Percentiles rank a stretch among this genome's conserved stretches.
Conservation (phyloP, 2,113 vertebrate genomes). For the Xyliphius kryptos region DNA sequence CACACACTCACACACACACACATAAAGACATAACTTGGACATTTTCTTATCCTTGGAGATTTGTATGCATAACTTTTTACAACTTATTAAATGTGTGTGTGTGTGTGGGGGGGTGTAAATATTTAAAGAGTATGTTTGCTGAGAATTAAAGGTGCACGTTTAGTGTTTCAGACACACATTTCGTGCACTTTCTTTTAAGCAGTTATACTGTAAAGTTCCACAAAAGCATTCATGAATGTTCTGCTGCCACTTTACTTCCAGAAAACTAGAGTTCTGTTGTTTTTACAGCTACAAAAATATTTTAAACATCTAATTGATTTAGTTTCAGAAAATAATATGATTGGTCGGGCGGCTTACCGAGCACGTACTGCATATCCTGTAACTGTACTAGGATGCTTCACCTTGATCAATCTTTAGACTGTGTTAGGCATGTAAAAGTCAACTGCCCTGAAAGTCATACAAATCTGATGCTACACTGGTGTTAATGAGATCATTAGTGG, state of each 20-base stretch:
- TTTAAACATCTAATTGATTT: too few species aligned
- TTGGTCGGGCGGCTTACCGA: background rate
- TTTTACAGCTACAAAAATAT: background rate
- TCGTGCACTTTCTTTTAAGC: background rate
- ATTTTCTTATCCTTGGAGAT: slow-evolving; percentile 38
- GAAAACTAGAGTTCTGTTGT: background rate
- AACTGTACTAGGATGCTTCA: background rate
- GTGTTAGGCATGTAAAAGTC: background rate
- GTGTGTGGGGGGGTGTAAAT: too few species aligned
- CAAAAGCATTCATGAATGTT: background rate
- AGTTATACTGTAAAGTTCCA: background rate
- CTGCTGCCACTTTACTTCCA: background rate
- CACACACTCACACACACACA: background rate
- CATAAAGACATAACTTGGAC: slow-evolving; percentile 41
- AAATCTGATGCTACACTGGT: background rate
- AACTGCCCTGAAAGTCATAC: background rate
- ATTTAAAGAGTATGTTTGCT: slow-evolving; percentile 48
- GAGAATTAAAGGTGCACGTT: slow-evolving; percentile 10
- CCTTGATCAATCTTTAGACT: background rate
- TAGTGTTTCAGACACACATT: slow-evolving; percentile 3
- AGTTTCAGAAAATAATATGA: background rate
- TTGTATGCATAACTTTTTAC: slow-evolving; percentile 12
- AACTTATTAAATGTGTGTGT: slow-evolving; percentile 2
- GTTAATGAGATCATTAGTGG: too few species aligned
- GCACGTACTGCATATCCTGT: background rate